These are phyloP conservation scores for Gila orcuttii DNA, from an alignment of 2,113 vertebrate genomes.

Conservation along the genomic window DNA sequence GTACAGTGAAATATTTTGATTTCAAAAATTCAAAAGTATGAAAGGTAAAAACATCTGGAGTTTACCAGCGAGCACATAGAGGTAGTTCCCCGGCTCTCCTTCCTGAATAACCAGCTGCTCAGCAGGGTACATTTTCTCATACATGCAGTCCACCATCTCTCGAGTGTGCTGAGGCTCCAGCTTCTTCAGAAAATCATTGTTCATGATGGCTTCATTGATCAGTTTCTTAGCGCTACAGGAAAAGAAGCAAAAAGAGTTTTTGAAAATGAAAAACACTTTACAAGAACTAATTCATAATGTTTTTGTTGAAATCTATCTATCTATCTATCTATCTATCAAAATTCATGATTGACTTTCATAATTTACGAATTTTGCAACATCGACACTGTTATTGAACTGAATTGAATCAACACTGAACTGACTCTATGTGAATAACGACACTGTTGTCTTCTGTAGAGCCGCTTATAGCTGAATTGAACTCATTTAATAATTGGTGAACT, in stretches of 20 bases:
- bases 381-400: too few species aligned
- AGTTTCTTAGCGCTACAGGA: slow-evolving; percentile 72
- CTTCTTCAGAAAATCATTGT: slow-evolving; percentile 80
- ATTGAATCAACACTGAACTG: too few species aligned
- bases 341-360: neutral
- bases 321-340: neutral
- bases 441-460: too few species aligned
- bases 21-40: neutral
- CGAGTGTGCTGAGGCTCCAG: slow-evolving; percentile 76
- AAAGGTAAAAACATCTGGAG: neutral
- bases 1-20: neutral
- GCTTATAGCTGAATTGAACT: too few species aligned
- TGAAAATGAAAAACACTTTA: neutral
- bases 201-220: slow-evolving; percentile 77
- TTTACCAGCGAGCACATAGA: slow-evolving; percentile 81
- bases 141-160: slow-evolving; percentile 81
- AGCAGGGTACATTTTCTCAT: slow-evolving; percentile 69
- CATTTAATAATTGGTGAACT: too few species aligned
- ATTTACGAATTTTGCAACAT: too few species aligned
- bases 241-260: neutral
- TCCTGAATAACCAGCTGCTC: slow-evolving; percentile 79
- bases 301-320: too few species aligned
- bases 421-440: too few species aligned
- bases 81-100: slow-evolving; percentile 79
- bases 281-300: too few species aligned